Percentiles rank a stretch among this genome's conserved stretches.
These are phyloP conservation scores for Leuciscus idus DNA, from an alignment of 2,113 vertebrate species.

Conservation along the genomic window DNA sequence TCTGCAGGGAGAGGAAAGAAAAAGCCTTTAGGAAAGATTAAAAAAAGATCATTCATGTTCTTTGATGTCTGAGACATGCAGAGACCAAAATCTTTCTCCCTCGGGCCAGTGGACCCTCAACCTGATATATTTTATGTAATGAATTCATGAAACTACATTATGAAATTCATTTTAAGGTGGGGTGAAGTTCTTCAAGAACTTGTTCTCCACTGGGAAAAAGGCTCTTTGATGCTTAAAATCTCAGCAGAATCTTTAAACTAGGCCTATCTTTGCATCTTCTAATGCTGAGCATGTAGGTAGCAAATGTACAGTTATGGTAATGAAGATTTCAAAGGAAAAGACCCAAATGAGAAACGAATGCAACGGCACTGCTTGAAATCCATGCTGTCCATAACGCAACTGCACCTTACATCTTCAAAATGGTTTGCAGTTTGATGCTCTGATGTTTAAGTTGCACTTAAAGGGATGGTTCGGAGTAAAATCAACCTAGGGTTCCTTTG, in stretches of 20 bases:
- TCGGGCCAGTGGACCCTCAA: conserved; percentile 11
- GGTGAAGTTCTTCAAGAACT: neutral
- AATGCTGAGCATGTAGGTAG: conserved; percentile 1
- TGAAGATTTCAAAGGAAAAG: neutral
- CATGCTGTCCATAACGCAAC: too few relatives aligned
- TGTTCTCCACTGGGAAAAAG: neutral
- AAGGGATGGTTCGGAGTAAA: too few relatives aligned
- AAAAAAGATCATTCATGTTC: conserved; percentile 18
- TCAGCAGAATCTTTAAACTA: conserved; percentile 41
- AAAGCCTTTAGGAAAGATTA: conserved; percentile 14
- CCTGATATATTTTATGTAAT: neutral
- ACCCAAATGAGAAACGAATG: neutral
- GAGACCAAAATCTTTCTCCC: conserved; percentile 3
- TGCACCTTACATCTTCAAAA: too few relatives aligned
- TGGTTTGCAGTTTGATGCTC: neutral
- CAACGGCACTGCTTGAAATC: neutral
- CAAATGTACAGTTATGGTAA: conserved; percentile 17
- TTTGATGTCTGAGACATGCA: conserved; percentile 21
- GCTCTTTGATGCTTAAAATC: conserved; percentile 26
- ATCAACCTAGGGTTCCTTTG: too few relatives aligned
- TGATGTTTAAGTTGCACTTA: neutral
- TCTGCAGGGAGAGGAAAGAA: conserved; percentile 7
- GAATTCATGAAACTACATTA: conserved; percentile 22
- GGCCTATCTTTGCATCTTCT: conserved; percentile 55
- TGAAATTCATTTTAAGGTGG: conserved; percentile 14